A percentile compares a stretch with the other conserved stretches of the same genome.
These are phyloP conservation scores for Paramisgurnus dabryanus DNA, from an alignment of 2,113 vertebrate genomes.

Conservation along the genomic window DNA sequence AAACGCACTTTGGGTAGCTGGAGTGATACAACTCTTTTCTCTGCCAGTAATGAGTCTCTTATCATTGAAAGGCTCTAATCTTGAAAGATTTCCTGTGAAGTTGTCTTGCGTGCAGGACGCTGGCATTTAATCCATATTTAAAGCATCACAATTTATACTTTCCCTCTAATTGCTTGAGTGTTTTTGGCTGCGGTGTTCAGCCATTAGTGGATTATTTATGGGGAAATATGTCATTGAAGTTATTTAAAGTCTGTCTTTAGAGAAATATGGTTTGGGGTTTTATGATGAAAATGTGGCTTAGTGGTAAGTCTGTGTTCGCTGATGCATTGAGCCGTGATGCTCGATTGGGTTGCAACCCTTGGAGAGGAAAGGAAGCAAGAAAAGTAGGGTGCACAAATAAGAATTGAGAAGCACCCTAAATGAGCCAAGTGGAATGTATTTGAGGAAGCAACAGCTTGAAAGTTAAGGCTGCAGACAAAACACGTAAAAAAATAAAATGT, in stretches of 20 bases:
- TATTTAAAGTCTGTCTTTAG: not conserved
- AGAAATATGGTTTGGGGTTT: not conserved
- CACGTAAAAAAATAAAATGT: no score
- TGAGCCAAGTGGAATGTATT: no score
- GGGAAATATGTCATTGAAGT: not conserved
- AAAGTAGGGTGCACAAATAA: no score
- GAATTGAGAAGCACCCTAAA: no score
- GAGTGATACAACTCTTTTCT: conserved; percentile 4
- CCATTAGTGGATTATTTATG: conserved; percentile 1
- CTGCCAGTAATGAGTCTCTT: conserved; percentile 39
- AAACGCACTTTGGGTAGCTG: conserved; percentile 28
- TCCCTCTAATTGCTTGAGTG: conserved; percentile 41
- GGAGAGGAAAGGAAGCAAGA: not conserved
- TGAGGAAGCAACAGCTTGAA: no score
- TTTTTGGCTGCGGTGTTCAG: conserved; percentile 4
- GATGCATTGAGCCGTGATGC: not conserved
- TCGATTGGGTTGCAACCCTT: not conserved
- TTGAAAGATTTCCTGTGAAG: conserved; percentile 53
- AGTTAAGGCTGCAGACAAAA: no score
- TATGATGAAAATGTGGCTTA: not conserved
- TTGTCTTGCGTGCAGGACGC: conserved; percentile 43
- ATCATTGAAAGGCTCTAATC: conserved; percentile 43
- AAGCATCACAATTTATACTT: conserved; percentile 60
- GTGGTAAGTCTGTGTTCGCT: not conserved
- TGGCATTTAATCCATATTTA: conserved; percentile 60